Evolutionary conservation across 2,113 vertebrate genomes (phyloP).

Genomic region (Apteryx owenii): DNA sequence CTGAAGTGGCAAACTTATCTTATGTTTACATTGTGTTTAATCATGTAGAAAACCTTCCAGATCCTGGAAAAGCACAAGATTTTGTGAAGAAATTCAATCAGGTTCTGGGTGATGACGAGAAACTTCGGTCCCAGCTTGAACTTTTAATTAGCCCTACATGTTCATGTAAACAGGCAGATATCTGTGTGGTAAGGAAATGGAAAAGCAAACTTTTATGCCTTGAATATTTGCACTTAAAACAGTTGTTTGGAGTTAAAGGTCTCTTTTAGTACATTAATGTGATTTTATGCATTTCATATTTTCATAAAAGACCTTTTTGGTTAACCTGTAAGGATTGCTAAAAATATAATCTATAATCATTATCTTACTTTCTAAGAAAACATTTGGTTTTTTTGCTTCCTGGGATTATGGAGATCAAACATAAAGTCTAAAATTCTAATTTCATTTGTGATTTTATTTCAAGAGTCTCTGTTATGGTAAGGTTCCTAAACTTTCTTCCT

Average conservation of each 20-base stretch:
- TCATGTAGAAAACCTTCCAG: slow-evolving; percentile 92
- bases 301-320: neutral
- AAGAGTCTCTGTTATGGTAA: neutral
- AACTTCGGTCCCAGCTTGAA: slow-evolving; percentile 91
- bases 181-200: slow-evolving; percentile 92
- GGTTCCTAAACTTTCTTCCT: neutral
- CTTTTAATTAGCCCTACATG: slow-evolving; percentile 95
- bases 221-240: neutral
- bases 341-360: neutral
- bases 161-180: slow-evolving; percentile 97
- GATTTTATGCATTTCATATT: neutral
- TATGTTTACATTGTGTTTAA: slow-evolving; percentile 37
- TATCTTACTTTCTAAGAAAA: neutral
- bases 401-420: neutral
- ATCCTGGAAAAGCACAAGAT: slow-evolving; percentile 98
- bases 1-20: neutral
- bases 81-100: slow-evolving; percentile 99
- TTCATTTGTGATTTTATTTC: neutral
- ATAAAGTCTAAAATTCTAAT: neutral
- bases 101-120: slow-evolving; percentile 96
- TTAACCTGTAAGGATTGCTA: neutral
- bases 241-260: neutral
- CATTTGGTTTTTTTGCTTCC: neutral
- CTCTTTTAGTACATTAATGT: neutral
- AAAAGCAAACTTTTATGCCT: neutral